Base-by-base conservation (phyloP, 1,140 invertebrate genomes). In the Protaetia brevitarsis region DNA sequence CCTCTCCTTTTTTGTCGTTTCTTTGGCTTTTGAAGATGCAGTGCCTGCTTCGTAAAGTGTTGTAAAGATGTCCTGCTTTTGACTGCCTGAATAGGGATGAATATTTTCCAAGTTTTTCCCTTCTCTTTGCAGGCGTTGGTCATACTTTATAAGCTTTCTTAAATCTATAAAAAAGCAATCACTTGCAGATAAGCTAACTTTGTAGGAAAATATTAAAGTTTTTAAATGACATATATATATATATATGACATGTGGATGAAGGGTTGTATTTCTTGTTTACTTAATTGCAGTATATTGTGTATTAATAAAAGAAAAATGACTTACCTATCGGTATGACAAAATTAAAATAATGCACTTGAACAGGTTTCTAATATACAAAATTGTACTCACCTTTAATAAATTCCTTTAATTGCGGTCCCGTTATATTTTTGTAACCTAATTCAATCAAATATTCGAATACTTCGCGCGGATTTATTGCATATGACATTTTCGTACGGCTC, bases 111-210 rank as follows among this genome's bases (percentile, higher is more conserved):
- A 58, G 63, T 68, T 45, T 68, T 27, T 64, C 28, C 45, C 70
- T 71, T 74, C 71, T 67, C 63, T 19, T 63, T 66, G 68, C 26
- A 51, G 21, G 21, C 16, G 19, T 51, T 80, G 70, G 28, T 85
- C 84, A 76, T 84, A 81, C 72, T 82, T 83, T 26, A 85, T 84
- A 26, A 85, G 70, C 65, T 82, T 83, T 72, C 84, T 85, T 31
- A 85, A 74, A 79, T 85, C 84, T 85, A 70, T 68, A 82, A 75
- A 61, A 62, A 21, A 62, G 3, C 23, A 31, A 62, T 62, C 3
- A 36, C 0, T 62, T 29, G 19, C 4, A 23, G 29, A 16, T 62
- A 62, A 7, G 59, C 11, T n/a, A n/a, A n/a, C n/a, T n/a, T n/a
- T n/a, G n/a, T n/a, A n/a, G n/a, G n/a, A n/a, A n/a, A n/a, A n/a